These are phyloP conservation scores for Aurelia coerulea DNA, from an alignment of 30 jellyfish, hydroid and myxozoan genomes.

Conservation along the genomic window DNA sequence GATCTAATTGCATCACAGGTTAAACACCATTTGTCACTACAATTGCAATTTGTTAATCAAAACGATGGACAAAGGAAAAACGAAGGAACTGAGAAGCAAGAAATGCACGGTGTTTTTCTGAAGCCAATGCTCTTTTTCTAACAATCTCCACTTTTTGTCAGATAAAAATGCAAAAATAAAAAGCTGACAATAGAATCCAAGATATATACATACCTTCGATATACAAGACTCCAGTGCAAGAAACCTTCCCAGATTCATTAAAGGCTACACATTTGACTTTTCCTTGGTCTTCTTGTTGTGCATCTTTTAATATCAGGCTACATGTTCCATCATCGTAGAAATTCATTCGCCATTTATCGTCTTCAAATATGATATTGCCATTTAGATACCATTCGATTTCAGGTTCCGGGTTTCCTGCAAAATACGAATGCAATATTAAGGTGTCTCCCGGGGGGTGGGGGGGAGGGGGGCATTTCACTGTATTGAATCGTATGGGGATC, in stretches of 20 bases:
- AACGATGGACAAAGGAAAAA: too few relatives aligned
- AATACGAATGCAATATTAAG: not conserved
- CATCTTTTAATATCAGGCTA: conserved; percentile 73
- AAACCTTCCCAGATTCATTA: conserved; percentile 76
- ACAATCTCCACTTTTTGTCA: too few relatives aligned
- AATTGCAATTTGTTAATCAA: too few relatives aligned
- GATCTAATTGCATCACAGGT: too few relatives aligned
- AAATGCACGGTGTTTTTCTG: too few relatives aligned
- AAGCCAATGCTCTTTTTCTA: too few relatives aligned
- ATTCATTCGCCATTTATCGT: conserved; percentile 63
- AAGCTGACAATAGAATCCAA: too few relatives aligned
- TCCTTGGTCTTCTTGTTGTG: conserved; percentile 75
- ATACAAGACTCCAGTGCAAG: conserved; percentile 75
- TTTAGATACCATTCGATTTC: conserved; percentile 82
- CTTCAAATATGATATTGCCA: conserved; percentile 58
- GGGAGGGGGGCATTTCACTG: too few relatives aligned
- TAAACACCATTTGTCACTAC: too few relatives aligned
- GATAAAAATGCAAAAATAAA: too few relatives aligned
- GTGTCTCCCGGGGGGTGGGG: not conserved
- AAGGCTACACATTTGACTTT: conserved; percentile 83
- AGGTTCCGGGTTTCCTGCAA: conserved; percentile 72
- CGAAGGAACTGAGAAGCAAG: too few relatives aligned
- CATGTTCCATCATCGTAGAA: conserved; percentile 81
- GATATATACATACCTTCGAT: conserved; percentile 71
- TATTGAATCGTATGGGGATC: too few relatives aligned